phyloP scores from a whole-genome alignment of 2,797 vertebrate genomes.

The Karalla daura region DNA sequence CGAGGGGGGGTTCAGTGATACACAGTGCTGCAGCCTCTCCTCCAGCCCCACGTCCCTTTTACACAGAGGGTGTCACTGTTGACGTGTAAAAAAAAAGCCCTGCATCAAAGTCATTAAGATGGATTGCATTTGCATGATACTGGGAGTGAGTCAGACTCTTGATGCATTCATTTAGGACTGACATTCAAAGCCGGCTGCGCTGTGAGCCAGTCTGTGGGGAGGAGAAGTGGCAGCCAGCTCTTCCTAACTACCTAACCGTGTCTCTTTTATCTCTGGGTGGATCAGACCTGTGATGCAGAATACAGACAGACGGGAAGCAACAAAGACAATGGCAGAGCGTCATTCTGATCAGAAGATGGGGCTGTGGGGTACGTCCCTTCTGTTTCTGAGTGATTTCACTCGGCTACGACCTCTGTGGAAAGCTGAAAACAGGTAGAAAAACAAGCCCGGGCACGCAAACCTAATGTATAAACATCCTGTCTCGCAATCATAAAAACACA shows the following conservation, averaged over 20 bases:
- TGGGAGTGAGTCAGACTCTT: conserved; percentile 57
- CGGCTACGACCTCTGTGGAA: conserved; percentile 26
- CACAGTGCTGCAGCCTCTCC: conserved; percentile 2
- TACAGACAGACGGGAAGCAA: conserved; percentile 35
- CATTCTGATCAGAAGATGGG: conserved; percentile 6
- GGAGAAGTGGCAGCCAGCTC: conserved; percentile 58
- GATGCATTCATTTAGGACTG: conserved; percentile 52
- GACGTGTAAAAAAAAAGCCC: conserved; percentile 37
- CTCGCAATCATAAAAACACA: conserved; percentile 7
- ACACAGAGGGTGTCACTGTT: conserved; percentile 41
- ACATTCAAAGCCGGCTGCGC: conserved; percentile 53
- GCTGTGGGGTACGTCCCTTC: conserved; percentile 5
- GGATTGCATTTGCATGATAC: conserved; percentile 47
- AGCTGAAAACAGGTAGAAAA: conserved; percentile 23
- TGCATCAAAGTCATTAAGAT: conserved; percentile 49
- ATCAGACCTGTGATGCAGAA: conserved; percentile 52
- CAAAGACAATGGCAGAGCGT: conserved; percentile 36
- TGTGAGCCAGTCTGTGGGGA: conserved; percentile 48
- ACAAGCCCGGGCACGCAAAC: conserved; percentile 32
- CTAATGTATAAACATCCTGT: conserved; percentile 44
- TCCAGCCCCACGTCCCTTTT: conserved; percentile 23
- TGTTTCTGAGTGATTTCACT: conserved; percentile 10
- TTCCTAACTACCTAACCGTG: conserved; percentile 48
- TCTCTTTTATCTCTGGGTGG: conserved; percentile 64
- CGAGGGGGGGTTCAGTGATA: conserved; percentile 5